Evolutionary conservation across 1,140 invertebrate genomes (phyloP), one percentile per base, ranked within the genome.

Genomic region (Ylistrum balloti): DNA sequence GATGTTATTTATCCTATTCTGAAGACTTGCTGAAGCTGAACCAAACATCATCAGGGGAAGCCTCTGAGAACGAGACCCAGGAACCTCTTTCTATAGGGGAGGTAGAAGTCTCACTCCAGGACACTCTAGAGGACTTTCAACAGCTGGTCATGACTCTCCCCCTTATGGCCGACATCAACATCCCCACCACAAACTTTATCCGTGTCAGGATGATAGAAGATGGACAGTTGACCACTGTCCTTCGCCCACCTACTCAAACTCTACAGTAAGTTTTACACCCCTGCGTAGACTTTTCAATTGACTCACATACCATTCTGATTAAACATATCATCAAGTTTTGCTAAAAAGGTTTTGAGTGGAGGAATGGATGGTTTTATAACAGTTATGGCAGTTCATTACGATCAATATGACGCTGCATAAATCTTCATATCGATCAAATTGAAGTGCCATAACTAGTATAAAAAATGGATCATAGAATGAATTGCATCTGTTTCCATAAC

Each of bases 201-300:
- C 88, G 95, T 86, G 88, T 96, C 0, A 88, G 95, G 86, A 88
- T 95, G 17, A 87, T 93, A 10, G 93, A 94, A 13, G 91, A 94
- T 17, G 91, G 92, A 13, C 85, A 74, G 17, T 90, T 93, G 22
- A 88, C 88, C 5, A 92, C 91, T 3, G 91, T 96, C 0, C 92
- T 95, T 0, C 91, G 93, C 74, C 93, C 92, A 33, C 32, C 88
- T 20, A 91, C 86, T 41, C 92, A 94, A 74, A 92, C 94, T 86
- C 48, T 95, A 17, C 92, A 92, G 95, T 94, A 93, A 92, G 94
- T 93, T n/a, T n/a, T n/a, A n/a, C n/a, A n/a, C n/a, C n/a, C n/a
- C n/a, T n/a, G n/a, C n/a, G n/a, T n/a, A n/a, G n/a, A n/a, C n/a
- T n/a, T n/a, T n/a, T n/a, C n/a, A n/a, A n/a, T n/a, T n/a, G n/a